Percentiles rank a stretch among this genome's conserved stretches.
phyloP scores from a whole-genome alignment of 2,113 vertebrate species.

The Lagopus muta region DNA sequence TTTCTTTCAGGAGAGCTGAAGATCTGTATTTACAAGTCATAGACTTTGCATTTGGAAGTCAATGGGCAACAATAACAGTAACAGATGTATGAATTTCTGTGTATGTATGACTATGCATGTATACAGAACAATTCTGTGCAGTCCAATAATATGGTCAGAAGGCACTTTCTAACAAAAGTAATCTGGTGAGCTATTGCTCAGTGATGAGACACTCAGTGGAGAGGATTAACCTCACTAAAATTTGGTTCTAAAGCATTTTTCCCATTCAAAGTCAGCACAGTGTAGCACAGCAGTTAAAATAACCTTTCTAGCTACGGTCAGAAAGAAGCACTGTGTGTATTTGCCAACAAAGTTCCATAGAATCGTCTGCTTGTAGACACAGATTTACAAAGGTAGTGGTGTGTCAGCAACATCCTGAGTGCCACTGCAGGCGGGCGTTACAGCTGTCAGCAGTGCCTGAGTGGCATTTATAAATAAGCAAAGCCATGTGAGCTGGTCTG shows the following conservation, averaged over 20 bases:
- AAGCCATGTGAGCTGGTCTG: slow-evolving; percentile 25
- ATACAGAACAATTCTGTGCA: not conserved
- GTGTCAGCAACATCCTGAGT: slow-evolving; percentile 70
- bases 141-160: not conserved
- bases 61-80: slow-evolving; percentile 2
- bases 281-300: not conserved
- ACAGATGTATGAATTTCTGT: not conserved
- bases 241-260: slow-evolving; percentile 12
- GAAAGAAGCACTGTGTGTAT: not conserved
- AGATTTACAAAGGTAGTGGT: slow-evolving; percentile 1
- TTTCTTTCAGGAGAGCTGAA: slow-evolving; percentile 48
- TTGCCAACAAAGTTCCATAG: slow-evolving; percentile 18
- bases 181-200: not conserved
- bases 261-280: not conserved
- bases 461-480: slow-evolving; percentile 57
- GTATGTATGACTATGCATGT: not conserved
- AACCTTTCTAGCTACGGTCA: not conserved
- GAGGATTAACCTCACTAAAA: not conserved
- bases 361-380: not conserved
- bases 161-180: not conserved
- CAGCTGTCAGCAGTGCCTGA: slow-evolving; percentile 52
- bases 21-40: slow-evolving; percentile 29
- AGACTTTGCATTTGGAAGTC: slow-evolving; percentile 31
- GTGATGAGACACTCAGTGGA: not conserved
- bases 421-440: slow-evolving; percentile 31